Evolutionary conservation across 2,888 invertebrate genomes (phyloP).

Genomic region (Caenorhabditis angaria): DNA sequence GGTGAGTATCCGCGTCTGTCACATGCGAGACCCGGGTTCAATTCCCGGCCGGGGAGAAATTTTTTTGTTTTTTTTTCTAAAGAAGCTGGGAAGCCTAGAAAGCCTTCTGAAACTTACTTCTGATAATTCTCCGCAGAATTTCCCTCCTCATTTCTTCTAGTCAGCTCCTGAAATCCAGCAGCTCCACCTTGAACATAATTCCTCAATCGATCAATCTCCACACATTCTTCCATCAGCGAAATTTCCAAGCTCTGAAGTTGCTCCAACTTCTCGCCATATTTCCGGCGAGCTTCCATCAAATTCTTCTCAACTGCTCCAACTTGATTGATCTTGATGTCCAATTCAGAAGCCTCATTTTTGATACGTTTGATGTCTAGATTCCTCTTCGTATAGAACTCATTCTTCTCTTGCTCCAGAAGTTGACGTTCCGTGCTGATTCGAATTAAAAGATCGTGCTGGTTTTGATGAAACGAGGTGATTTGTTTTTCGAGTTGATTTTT

Average conservation of each 20-base stretch:
- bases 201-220: slow-evolving; percentile 50
- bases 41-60: slow-evolving; percentile 69
- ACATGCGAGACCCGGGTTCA: slow-evolving; percentile 70
- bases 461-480: slow-evolving; percentile 49
- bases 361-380: slow-evolving; percentile 49
- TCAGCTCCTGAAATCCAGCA: no score
- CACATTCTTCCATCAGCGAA: slow-evolving; percentile 53
- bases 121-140: no score
- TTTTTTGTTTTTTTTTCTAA: slow-evolving; percentile 24
- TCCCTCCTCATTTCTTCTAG: no score
- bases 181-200: slow-evolving; percentile 18
- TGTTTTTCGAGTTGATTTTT: slow-evolving; percentile 18
- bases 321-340: slow-evolving; percentile 58
- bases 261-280: background rate
- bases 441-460: slow-evolving; percentile 66
- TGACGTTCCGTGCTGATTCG: slow-evolving; percentile 63
- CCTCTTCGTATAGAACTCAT: slow-evolving; percentile 45
- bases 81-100: no score
- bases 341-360: slow-evolving; percentile 59
- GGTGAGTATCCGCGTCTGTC: slow-evolving; percentile 70
- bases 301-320: slow-evolving; percentile 52
- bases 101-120: no score
- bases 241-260: slow-evolving; percentile 53
- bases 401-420: slow-evolving; percentile 52
- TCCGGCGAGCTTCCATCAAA: slow-evolving; percentile 18